Percentiles rank a stretch among this genome's conserved stretches.
phyloP scores from a whole-genome alignment of 2,113 vertebrate species.

The Nothobranchius kuhntae region DNA sequence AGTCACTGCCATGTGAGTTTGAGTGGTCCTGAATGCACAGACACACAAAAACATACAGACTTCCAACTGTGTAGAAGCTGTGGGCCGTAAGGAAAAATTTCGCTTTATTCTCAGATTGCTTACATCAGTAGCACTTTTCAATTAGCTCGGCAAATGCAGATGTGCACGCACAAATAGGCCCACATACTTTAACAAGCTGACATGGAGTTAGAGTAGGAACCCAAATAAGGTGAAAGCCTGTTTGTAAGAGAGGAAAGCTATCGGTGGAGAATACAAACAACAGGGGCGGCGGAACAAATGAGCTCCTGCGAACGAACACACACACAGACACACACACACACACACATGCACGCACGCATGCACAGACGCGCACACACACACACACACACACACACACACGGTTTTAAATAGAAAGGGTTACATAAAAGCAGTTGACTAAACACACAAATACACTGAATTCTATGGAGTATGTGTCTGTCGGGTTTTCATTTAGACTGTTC shows the following conservation, averaged over 20 bases:
- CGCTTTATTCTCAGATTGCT: conserved; percentile 54
- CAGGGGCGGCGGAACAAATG: conserved; percentile 35
- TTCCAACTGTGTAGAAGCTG: conserved; percentile 8
- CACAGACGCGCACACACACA: background rate
- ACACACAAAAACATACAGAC: conserved; percentile 16
- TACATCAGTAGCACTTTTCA: conserved; percentile 64
- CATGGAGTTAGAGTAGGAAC: background rate
- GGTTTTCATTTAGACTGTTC: conserved; percentile 7
- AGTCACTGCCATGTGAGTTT: conserved; percentile 10
- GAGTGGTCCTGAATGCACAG: conserved; percentile 2
- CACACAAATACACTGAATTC: background rate
- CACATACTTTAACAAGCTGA: conserved; percentile 9
- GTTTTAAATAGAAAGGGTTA: background rate
- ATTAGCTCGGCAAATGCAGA: conserved; percentile 55
- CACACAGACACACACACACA: background rate
- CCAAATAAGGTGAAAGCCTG: conserved; percentile 8
- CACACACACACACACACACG: background rate
- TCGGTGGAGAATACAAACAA: conserved; percentile 53
- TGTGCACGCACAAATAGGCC: conserved; percentile 7
- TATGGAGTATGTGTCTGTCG: background rate
- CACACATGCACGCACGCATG: no score
- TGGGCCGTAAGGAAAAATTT: conserved; percentile 40
- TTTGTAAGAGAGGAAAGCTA: conserved; percentile 37
- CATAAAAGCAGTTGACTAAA: background rate
- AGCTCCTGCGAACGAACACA: conserved; percentile 17